A percentile compares a stretch with the other conserved stretches of the same genome.
These are phyloP conservation scores for Ammospiza maritima DNA, from an alignment of 2,797 vertebrate genomes.

Conservation along the genomic window DNA sequence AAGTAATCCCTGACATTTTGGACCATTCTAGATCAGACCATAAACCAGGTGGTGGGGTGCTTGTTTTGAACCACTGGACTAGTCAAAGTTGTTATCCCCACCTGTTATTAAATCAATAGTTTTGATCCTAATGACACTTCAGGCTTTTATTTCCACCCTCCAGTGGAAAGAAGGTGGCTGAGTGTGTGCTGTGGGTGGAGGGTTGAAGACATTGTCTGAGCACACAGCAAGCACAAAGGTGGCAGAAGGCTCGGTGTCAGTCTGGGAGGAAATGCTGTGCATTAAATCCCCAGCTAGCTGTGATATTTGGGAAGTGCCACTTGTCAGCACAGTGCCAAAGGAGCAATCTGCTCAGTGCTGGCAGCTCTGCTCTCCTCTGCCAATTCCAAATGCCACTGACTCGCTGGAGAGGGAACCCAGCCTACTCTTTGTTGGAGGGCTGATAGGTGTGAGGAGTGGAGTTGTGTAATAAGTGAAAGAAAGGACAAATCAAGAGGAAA, in stretches of 20 bases:
- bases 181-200: not conserved
- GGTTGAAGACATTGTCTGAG: not conserved
- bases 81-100: not conserved
- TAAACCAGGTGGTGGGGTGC: not conserved
- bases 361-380: slow-evolving; percentile 57
- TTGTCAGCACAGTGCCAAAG: slow-evolving; percentile 65
- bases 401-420: slow-evolving; percentile 36
- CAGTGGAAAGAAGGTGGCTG: not conserved
- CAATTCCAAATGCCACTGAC: slow-evolving; percentile 55
- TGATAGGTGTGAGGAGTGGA: slow-evolving; percentile 54
- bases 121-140: not conserved
- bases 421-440: slow-evolving; percentile 57
- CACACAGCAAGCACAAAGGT: slow-evolving; percentile 7
- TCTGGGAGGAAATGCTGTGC: slow-evolving; percentile 33
- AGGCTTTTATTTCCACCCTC: not conserved
- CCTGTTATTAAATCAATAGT: not conserved
- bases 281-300: slow-evolving; percentile 20
- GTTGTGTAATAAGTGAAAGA: slow-evolving; percentile 60
- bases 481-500: slow-evolving; percentile 50
- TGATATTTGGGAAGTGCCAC: slow-evolving; percentile 65
- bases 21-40: not conserved
- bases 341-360: slow-evolving; percentile 68
- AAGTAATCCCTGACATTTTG: not conserved
- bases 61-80: not conserved
- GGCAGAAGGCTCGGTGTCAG: slow-evolving; percentile 50